Base-by-base conservation (phyloP, 2,797 vertebrate species). In the Chlorospingus flavigularis region DNA sequence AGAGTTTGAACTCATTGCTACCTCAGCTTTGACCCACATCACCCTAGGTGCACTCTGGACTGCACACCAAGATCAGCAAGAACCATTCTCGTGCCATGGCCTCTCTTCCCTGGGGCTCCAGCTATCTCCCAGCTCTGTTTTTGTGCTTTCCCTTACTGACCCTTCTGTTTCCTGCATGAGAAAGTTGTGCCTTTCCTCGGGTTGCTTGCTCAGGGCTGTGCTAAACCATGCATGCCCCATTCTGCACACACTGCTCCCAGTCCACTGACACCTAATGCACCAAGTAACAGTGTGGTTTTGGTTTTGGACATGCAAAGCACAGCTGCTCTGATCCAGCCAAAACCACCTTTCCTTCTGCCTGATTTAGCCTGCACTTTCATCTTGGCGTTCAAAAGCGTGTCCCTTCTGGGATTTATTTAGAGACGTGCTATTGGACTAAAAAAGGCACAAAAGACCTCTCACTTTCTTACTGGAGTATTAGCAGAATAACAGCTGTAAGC, bases 301-400 rank as follows among this genome's bases (percentile, higher is more conserved):
- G 76, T 81, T 93, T 83, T 86, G 89, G 87, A 61, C 85, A 63
- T 47, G 62, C 75, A 96, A 94, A 96, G 70, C n/a, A 88, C 63
- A 91, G 47, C 63, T 92, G 70, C 65, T 53, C 0, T 0, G 15
- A 26, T 75, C 77, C 80, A 88, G 85, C 65, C 78, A 93, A 95
- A 96, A 93, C 78, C 92, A 91, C 94, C 94, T 96, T 94, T 92
- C 48, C 26, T 40, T 76, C 73, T 78, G 75, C 65, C 72, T 93
- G 63, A 82, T 74, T 92, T 18, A 87, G 91, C 60, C 65, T 92
- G 57, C 39, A 19, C 91, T 95, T 90, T 94, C 72, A 94, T 94
- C 91, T 90, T 45, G 62, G 33, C 0, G 0, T 60, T 90, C 79
- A 88, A 62, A 86, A 86, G 48, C 1, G 0, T 20, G 40, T 72